A percentile compares a stretch with the other conserved stretches of the same genome.
Conservation (phyloP, 2,113 vertebrate species). For the Papio anubis region DNA sequence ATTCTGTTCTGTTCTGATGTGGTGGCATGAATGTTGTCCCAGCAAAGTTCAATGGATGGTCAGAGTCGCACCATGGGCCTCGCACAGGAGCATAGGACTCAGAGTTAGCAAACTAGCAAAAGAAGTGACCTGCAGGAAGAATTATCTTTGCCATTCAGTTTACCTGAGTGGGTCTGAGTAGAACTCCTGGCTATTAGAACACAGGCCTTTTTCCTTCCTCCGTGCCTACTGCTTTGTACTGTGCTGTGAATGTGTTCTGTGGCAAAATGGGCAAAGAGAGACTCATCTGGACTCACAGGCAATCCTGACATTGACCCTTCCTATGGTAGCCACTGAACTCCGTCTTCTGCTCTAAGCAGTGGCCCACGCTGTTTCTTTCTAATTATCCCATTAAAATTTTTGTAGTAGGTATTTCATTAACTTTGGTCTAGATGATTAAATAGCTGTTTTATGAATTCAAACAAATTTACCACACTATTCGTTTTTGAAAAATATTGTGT, state of each 20-base stretch:
- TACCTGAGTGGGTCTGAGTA: not conserved
- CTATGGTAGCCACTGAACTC: not conserved
- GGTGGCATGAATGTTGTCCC: too few species aligned
- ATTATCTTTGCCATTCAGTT: not conserved
- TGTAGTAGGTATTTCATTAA: not conserved
- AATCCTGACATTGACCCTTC: accelerated
- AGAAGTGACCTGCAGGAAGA: not conserved
- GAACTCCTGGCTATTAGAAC: not conserved
- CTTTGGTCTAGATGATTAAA: not conserved
- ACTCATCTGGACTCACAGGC: not conserved
- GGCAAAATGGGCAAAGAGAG: not conserved
- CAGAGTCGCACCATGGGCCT: not conserved
- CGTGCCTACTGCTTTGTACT: not conserved
- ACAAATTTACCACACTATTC: not conserved
- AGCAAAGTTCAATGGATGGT: not conserved
- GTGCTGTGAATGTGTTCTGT: not conserved
- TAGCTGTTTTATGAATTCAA: not conserved
- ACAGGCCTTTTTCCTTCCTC: not conserved
- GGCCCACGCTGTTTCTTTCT: not conserved
- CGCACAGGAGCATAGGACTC: accelerated
- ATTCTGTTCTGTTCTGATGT: not conserved
- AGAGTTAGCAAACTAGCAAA: not conserved
- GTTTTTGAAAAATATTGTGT: not conserved
- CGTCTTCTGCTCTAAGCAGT: not conserved
- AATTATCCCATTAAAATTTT: not conserved